Base-by-base conservation (phyloP, 2,113 vertebrate genomes). In the Tyto alba region DNA sequence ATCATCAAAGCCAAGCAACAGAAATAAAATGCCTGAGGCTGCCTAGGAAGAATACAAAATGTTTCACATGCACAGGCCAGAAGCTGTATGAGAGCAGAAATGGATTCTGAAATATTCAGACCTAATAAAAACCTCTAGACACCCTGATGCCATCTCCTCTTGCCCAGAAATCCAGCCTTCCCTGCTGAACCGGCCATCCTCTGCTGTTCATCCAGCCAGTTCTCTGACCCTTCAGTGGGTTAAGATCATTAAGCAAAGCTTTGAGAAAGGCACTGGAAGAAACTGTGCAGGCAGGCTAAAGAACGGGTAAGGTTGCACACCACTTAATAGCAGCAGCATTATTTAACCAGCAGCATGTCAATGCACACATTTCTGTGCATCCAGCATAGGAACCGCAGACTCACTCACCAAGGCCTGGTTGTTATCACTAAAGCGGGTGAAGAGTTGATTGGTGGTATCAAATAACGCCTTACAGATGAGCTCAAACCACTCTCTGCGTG, bases 401-500 rank as follows among this genome's bases (percentile, higher is more conserved):
- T 98, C 95, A 98, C 98, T 98, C 95, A 99, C 99, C 94, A 99
- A 97, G 62, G 99, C 99, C 97, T 99, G 99, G 98, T 99, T 99
- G 98, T 98, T 99, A 96, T 99, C 99, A 86, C 98, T 99, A 97
- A 99, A 99, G 76, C 99, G 99, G 18, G 98, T 99, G 91, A 99
- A 99, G 72, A 99, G 98, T 89, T 99, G 98, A 98, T 98, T 99
- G 96, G 98, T 98, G 85, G 99, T 99, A 96, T 99, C 99, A 97
- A 99, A 99, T 13, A 99, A 98, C 3, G 98, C 98, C 96, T 99
- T 99, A 96, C 99, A 99, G 94, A 99, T 98, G 38, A 99, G 98
- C 89, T 99, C 99, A 98, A 99, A 99, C 99, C 99, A 99, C 88
- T 99, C 99, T 91, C 99, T 98, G 57, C 99, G 99, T 69, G 99